Evolutionary conservation across 2,888 invertebrate genomes (phyloP).

Genomic region (Drosophila lacicola): DNA sequence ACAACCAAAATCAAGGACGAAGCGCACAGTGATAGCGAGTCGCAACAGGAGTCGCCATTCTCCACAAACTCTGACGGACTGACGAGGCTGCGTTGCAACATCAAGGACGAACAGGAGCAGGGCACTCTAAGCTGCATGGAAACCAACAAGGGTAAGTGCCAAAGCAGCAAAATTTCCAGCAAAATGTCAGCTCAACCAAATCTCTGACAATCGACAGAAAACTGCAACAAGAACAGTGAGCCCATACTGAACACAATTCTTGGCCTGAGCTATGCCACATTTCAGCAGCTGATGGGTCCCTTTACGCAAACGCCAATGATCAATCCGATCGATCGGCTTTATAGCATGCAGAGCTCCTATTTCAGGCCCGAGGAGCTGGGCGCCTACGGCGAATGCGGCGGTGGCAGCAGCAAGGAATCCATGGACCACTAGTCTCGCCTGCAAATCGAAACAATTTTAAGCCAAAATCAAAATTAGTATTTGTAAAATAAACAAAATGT

Average conservation of each 20-base stretch:
- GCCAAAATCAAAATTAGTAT: conserved; percentile 82
- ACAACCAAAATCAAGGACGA: conserved; percentile 88
- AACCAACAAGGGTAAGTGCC: conserved; percentile 82
- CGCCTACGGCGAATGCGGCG: conserved; percentile 79
- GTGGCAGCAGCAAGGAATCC: conserved; percentile 72
- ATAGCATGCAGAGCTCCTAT: conserved; percentile 89
- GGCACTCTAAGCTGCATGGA: conserved; percentile 83
- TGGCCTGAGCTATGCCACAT: conserved; percentile 84
- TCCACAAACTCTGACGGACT: conserved; percentile 71
- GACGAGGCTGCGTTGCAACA: conserved; percentile 76
- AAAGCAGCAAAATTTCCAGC: neutral
- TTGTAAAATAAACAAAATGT: conserved; percentile 77
- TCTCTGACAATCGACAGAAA: conserved; percentile 70
- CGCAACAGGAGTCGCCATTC: conserved; percentile 83
- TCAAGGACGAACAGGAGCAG: conserved; percentile 84
- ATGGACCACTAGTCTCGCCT: conserved; percentile 67
- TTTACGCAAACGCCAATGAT: conserved; percentile 85
- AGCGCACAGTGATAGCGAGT: conserved; percentile 87
- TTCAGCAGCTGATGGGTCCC: conserved; percentile 85
- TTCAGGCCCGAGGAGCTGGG: conserved; percentile 87
- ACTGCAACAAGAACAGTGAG: conserved; percentile 84
- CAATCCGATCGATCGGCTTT: conserved; percentile 88
- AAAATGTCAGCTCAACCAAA: neutral
- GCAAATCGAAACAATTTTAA: conserved; percentile 52
- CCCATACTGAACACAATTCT: conserved; percentile 84